Conservation (phyloP, 2,113 vertebrate genomes). For the Paraplagusia blochii region DNA sequence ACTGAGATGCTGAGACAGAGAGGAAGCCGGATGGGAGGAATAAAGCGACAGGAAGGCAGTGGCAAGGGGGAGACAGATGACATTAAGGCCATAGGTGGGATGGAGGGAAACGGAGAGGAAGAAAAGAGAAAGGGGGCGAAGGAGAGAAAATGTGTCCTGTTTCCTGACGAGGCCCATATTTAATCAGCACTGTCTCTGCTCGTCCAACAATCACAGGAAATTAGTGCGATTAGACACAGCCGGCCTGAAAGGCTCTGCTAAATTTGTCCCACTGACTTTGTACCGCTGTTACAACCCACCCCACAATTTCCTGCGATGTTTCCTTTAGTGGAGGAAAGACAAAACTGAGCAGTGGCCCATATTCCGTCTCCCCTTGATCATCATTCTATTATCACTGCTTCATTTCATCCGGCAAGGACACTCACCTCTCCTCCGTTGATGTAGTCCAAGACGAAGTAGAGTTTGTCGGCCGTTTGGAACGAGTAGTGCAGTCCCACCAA, state of each 20-base stretch:
- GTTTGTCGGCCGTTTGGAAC: conserved; percentile 95
- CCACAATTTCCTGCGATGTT: conserved; percentile 67
- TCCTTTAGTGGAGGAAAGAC: conserved; percentile 52
- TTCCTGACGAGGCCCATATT: conserved; percentile 61
- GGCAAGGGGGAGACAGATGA: conserved; percentile 34
- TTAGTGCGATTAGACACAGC: conserved; percentile 59
- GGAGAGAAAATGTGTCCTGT: conserved; percentile 40
- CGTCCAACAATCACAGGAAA: conserved; percentile 77
- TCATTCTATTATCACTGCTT: neutral
- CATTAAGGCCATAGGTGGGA: conserved; percentile 29
- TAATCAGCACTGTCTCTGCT: conserved; percentile 66
- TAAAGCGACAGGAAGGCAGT: conserved; percentile 57
- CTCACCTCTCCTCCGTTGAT: conserved; percentile 99
- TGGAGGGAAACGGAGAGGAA: conserved; percentile 13
- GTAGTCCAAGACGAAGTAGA: conserved; percentile 97
- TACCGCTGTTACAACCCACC: conserved; percentile 44
- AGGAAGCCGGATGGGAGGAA: conserved; percentile 42
- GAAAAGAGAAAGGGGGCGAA: conserved; percentile 42
- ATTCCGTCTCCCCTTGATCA: conserved; percentile 32
- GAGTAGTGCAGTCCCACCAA: conserved; percentile 96
- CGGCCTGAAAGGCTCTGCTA: conserved; percentile 57
- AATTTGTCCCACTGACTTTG: conserved; percentile 64
- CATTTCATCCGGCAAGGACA: conserved; percentile 1
- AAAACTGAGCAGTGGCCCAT: conserved; percentile 28
- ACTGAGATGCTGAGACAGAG: conserved; percentile 27